Percentiles rank a stretch among this genome's conserved stretches.
phyloP scores from a whole-genome alignment of 2,888 invertebrate species.

The Coelopa pilipes region DNA sequence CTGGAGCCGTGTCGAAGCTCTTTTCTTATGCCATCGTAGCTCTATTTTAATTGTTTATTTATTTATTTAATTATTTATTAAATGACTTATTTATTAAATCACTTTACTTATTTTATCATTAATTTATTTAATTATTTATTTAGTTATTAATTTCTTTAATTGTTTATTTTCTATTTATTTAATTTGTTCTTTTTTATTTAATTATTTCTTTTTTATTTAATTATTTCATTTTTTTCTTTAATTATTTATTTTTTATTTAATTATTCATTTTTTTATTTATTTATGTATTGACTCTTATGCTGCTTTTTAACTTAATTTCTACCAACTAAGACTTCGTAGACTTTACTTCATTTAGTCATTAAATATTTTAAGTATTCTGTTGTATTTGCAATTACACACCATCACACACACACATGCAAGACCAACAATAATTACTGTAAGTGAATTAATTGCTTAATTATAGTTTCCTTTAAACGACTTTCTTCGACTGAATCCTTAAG shows the following conservation, averaged over 20 bases:
- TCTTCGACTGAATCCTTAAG: constrained; percentile 40
- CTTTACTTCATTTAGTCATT: constrained; percentile 62
- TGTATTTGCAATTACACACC: constrained; percentile 50
- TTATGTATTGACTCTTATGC: too few species aligned
- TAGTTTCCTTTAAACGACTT: constrained; percentile 43
- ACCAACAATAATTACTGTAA: constrained; percentile 9
- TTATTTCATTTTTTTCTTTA: constrained; percentile 38
- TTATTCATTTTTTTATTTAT: constrained; percentile 30
- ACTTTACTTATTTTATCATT: too few species aligned
- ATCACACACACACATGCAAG: constrained; percentile 2
- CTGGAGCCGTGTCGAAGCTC: background rate
- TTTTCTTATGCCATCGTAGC: constrained; percentile 32
- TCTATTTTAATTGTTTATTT: constrained; percentile 31
- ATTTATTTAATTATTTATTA: constrained; percentile 40
- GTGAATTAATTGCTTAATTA: constrained; percentile 27
- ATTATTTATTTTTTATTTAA: constrained; percentile 35
- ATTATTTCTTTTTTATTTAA: constrained; percentile 34
- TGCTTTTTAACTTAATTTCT: background rate
- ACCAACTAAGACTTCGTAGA: constrained; percentile 46
- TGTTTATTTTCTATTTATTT: too few species aligned
- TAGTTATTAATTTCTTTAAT: too few species aligned
- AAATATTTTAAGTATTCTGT: constrained; percentile 61
- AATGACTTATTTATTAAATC: too few species aligned
- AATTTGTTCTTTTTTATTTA: too few species aligned
- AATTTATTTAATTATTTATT: constrained; percentile 24